Evolutionary conservation across 2,888 invertebrate species (phyloP).

Genomic region (Synergus itoensis): DNA sequence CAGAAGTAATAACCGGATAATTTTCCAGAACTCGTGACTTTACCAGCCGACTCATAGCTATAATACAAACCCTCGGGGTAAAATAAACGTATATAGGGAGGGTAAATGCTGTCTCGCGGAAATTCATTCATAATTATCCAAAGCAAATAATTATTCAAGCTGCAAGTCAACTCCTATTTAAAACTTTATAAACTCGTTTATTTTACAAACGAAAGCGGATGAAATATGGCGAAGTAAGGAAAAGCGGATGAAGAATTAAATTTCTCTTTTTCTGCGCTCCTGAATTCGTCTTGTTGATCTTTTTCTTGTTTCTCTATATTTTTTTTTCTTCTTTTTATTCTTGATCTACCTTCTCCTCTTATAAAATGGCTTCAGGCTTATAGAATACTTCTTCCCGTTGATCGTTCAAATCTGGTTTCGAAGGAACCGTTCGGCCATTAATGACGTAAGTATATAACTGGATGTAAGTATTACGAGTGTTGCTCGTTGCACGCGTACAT

Average conservation of each 20-base stretch:
- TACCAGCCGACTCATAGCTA: not conserved
- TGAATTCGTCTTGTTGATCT: slow-evolving; percentile 1
- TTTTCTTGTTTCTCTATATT: not conserved
- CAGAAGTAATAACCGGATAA: slow-evolving; percentile 32
- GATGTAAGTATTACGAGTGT: slow-evolving; percentile 45
- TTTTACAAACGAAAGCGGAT: slow-evolving; percentile 11
- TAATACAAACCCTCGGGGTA: slow-evolving; percentile 4
- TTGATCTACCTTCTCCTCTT: slow-evolving; percentile 34
- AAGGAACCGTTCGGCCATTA: slow-evolving; percentile 61
- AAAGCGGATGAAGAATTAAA: slow-evolving; percentile 21
- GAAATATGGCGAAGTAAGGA: slow-evolving; percentile 4
- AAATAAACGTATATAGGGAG: not conserved
- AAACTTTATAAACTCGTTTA: not conserved
- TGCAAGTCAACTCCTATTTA: slow-evolving; percentile 13
- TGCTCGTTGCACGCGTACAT: slow-evolving; percentile 47
- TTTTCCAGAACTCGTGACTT: slow-evolving; percentile 24
- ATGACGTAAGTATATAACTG: slow-evolving; percentile 58
- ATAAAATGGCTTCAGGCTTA: slow-evolving; percentile 45
- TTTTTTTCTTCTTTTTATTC: slow-evolving; percentile 51
- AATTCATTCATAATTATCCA: slow-evolving; percentile 28
- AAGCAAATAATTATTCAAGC: not conserved
- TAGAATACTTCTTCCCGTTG: slow-evolving; percentile 53
- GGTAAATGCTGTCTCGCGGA: slow-evolving; percentile 32
- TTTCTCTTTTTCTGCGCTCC: not conserved
- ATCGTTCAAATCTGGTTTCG: slow-evolving; percentile 46